Evolutionary conservation across 2,113 vertebrate species (phyloP).

Genomic region (Galbula dea): DNA sequence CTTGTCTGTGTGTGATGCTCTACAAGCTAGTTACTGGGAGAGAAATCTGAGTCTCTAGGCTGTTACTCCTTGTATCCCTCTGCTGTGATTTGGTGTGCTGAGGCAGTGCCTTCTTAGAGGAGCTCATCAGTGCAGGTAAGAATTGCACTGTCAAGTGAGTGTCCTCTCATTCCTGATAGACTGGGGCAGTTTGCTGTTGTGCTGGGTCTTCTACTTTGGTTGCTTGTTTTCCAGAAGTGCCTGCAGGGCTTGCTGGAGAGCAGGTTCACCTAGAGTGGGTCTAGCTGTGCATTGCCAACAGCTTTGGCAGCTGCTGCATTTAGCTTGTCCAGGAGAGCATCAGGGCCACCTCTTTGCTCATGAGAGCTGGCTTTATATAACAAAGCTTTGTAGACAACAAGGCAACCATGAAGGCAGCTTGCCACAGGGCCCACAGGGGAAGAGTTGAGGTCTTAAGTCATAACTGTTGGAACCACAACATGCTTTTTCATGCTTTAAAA

Average conservation of each 20-base stretch:
- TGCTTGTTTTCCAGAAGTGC: not conserved
- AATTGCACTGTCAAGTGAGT: not conserved
- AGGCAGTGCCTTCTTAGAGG: not conserved
- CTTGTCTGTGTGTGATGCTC: not conserved
- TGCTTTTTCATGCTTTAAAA: not conserved
- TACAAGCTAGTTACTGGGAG: not conserved
- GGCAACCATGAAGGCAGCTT: not conserved
- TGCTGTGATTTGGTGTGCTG: not conserved
- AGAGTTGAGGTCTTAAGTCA: conserved; percentile 20
- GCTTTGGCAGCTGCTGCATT: conserved; percentile 23
- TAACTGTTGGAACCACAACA: conserved; percentile 2
- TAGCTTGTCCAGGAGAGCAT: not conserved
- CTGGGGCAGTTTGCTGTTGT: not conserved
- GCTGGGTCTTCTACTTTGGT: not conserved
- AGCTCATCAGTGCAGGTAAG: not conserved
- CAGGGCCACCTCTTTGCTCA: not conserved
- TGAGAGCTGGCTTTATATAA: not conserved
- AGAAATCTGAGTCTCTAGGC: not conserved
- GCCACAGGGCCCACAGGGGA: not conserved
- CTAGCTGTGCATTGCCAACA: not conserved
- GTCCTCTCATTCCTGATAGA: not conserved
- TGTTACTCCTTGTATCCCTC: not conserved
- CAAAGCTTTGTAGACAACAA: not conserved
- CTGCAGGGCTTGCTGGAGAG: not conserved
- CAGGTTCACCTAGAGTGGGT: not conserved